These are phyloP conservation scores for Archilochus colubris DNA, from an alignment of 2,113 vertebrate genomes.

Conservation along the genomic window DNA sequence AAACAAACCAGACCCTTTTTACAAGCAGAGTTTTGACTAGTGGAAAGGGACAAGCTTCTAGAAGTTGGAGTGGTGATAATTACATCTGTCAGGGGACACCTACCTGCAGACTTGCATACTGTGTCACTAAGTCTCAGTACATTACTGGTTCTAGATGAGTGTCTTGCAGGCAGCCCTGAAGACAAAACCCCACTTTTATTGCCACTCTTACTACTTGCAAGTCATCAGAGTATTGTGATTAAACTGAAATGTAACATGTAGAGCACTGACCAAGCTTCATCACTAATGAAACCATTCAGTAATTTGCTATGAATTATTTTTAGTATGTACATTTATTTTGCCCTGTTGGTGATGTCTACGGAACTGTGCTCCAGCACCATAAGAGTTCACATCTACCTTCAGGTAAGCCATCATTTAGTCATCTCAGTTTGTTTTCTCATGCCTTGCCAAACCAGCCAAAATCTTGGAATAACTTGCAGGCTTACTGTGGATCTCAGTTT, in stretches of 20 bases:
- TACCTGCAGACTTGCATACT: not conserved
- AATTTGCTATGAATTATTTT: not conserved
- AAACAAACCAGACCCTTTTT: not conserved
- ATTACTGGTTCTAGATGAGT: not conserved
- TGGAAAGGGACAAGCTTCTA: not conserved
- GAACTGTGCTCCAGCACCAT: not conserved
- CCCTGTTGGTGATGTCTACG: not conserved
- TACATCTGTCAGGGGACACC: not conserved
- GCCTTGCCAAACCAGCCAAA: not conserved
- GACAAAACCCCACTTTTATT: not conserved
- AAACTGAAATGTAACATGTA: not conserved
- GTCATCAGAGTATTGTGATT: not conserved
- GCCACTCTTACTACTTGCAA: accelerated
- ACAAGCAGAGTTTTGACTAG: not conserved
- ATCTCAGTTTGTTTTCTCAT: not conserved
- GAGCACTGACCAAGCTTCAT: not conserved
- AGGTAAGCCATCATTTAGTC: not conserved
- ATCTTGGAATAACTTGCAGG: not conserved
- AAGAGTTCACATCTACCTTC: not conserved
- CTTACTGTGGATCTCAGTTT: not conserved
- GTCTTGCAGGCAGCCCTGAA: not conserved
- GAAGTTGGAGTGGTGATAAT: not conserved
- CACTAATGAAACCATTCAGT: not conserved
- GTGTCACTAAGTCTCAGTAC: not conserved
- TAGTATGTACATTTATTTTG: not conserved